Percentiles rank a stretch among this genome's conserved stretches.
Evolutionary conservation across 2,113 vertebrate genomes (phyloP).

Genomic region (Taxidea taxus): DNA sequence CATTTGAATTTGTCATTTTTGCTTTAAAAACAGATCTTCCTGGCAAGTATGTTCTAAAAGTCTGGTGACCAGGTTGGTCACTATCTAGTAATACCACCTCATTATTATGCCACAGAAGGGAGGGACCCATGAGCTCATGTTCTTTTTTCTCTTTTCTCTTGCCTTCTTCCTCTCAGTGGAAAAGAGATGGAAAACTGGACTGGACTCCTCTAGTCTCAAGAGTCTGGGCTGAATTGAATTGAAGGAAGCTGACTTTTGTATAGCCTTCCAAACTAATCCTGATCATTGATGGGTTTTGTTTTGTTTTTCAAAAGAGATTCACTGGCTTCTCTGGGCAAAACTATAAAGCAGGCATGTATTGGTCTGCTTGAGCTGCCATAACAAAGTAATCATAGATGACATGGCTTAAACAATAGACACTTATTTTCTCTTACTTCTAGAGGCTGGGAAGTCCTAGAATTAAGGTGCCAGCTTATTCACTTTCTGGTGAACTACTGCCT

Average conservation of each 20-base stretch:
- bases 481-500: neutral
- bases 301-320: conserved; percentile 14
- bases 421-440: neutral
- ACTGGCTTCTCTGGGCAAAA: neutral
- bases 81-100: neutral
- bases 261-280: conserved; percentile 31
- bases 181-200: neutral
- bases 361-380: neutral
- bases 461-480: neutral
- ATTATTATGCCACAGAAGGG: neutral
- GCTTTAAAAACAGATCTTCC: conserved; percentile 20
- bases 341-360: neutral
- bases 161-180: conserved; percentile 32
- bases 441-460: neutral
- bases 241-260: conserved; percentile 42
- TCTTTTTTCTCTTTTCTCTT: conserved; percentile 39
- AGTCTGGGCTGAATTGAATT: conserved; percentile 33
- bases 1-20: conserved; percentile 6
- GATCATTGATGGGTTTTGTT: neutral
- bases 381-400: neutral
- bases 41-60: neutral
- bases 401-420: neutral
- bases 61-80: neutral
- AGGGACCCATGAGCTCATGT: neutral
- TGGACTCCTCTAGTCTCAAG: conserved; percentile 24